Evolutionary conservation across 1,140 invertebrate genomes (phyloP), one percentile per base, ranked within the genome.

Genomic region (Brachionus manjavacas): DNA sequence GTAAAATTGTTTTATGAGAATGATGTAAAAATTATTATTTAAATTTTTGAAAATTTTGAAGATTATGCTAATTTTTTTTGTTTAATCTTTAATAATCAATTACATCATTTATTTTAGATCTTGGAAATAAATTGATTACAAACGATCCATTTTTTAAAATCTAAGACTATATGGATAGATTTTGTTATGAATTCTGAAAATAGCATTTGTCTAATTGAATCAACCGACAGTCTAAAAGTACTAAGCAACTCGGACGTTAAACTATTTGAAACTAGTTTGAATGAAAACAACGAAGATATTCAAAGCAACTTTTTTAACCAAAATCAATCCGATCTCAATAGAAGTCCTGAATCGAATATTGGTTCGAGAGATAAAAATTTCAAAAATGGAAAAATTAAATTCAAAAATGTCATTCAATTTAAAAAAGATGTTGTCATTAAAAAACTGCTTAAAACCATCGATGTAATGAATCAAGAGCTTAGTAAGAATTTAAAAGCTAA

Each of bases 381-480:
- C 4, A 76, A 76, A 46, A 74, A 39, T 16, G 14, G 14, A 35
- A 49, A 28, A 76, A n/a, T 76, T 28, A 52, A 76, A 28, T 76
- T 76, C 25, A 76, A 76, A 49, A 76, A 76, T 76, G 72, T 76
- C 14, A 14, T 76, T 12, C 72, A 76, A 14, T 76, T 49, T 20
- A 76, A 76, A 20, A 81, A 81, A 64, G 79, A 81, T 43, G 35
- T 68, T 41, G 64, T 68, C 1, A 68, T 81, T 14, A 81, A 81
- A 81, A 81, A 81, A 25, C 6, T 81, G 2, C 49, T 81, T 25
- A 81, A 81, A 64, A 81, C 79, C 1, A 68, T 81, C 14, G 79
- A 81, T 16, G 64, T 81, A 7, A 81, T 81, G 79, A 81, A 64
- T 20, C 28, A 64, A 41, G 79, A 81, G 64, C 60, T 81, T 9